Evolutionary conservation across 2,888 invertebrate species (phyloP), one percentile per base, ranked within the genome.

Genomic region (Spisula solida): DNA sequence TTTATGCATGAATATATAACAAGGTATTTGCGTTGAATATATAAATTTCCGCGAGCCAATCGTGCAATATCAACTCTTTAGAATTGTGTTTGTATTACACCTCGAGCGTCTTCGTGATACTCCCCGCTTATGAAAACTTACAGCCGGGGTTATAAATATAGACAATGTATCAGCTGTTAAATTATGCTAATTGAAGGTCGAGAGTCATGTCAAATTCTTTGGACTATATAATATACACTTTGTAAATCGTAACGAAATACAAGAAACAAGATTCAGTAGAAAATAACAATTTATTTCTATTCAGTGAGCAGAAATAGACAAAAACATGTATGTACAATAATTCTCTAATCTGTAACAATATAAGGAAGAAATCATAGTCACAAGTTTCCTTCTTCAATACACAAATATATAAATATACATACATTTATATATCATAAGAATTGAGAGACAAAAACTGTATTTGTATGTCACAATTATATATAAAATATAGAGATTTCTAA

Each of bases 251-350:
- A 75, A n/a, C 10, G 55, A 82, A 79, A n/a, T 75, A 83, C 8
- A 25, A 80, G 25, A 51, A 56, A 89, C 60, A 55, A 80, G 8
- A 20, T 0, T 29, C 75, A 56, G 87, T 91, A 92, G 89, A 92
- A 92, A 90, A 90, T 92, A 92, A 92, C 92, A 92, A 92, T 90
- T 92, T 92, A 90, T 90, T 92, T 78, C 86, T 88, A 83, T 31
- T 88, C 83, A 83, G 88, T 90, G 90, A 90, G 90, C 90, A 88
- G 88, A 86, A 88, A 86, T 70, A 60, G 84, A 88, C 75, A 75
- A 75, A 82, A 83, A 80, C 80, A 70, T 79, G 78, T 79, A 56
- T 85, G 25, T 88, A 88, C 85, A 88, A 60, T 88, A 78, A 70
- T 81, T 81, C 70, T 81, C 56, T 66, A 56, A 66, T 34, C 25